Evolutionary conservation across 2,888 invertebrate species (phyloP), one percentile per base, ranked within the genome.

Genomic region (Helobdella robusta): DNA sequence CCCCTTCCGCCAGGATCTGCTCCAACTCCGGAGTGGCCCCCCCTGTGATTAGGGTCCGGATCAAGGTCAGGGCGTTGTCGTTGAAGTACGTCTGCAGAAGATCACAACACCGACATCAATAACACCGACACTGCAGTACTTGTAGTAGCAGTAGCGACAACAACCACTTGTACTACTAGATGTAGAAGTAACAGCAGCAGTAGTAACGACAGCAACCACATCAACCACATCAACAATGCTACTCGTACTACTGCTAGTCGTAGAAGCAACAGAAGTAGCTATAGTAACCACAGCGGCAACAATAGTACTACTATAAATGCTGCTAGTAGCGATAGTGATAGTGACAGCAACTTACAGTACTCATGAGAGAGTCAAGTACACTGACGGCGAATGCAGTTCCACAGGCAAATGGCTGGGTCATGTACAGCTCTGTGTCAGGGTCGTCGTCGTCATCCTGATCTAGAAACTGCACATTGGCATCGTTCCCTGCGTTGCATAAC

Each of bases 341-440:
- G 25, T 48, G 25, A 48, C 25, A 48, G 25, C 32, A n/a, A 18
- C 86, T 84, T 81, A 97, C 97, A 81, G 98, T 98, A 80, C 97
- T 97, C 98, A 99, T 98, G 73, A 99, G 87, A 66, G 97, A 98
- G 84, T 98, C 98, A 75, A 99, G 85, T 75, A 99, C 98, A 83
- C 94, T 95, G 83, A 99, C 98, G 76, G 98, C 98, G 82, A 99
- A 99, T 75, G 98, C 98, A 75, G 98, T 98, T 74, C 98, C 98
- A 84, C 98, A 99, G 73, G 98, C 98, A 82, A 99, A 99, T 70
- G 98, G 98, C 83, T 99, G 98, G 74, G 98, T 99, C 80, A 99
- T 86, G 84, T 99, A 99, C 80, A 99, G 85, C 83, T 99, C 98
- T 70, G 97, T 98, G 82, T 98, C 97, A 65, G 98, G 98, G 83